Conservation (phyloP, 2,888 invertebrate species). For the Corbicula japonica region DNA sequence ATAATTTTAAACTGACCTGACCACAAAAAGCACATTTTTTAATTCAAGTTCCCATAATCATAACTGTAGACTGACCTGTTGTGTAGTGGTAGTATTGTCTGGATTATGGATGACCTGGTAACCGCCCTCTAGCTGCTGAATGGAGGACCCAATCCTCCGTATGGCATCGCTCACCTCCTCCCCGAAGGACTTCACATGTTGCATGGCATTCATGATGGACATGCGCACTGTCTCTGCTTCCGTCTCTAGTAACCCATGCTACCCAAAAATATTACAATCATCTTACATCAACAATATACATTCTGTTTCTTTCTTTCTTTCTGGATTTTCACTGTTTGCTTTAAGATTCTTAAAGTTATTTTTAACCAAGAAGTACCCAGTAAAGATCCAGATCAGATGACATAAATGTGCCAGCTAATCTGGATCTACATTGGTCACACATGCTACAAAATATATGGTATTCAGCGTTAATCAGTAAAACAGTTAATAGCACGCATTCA, state of each 20-base stretch:
- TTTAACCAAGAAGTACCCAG: too few relatives aligned
- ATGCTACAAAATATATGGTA: too few relatives aligned
- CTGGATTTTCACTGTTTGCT: too few relatives aligned
- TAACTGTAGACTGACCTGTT: constrained; percentile 38
- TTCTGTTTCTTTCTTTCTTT: too few relatives aligned
- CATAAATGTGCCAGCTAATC: too few relatives aligned
- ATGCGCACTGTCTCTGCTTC: constrained; percentile 89
- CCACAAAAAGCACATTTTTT: background rate
- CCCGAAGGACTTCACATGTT: constrained; percentile 88
- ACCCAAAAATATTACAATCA: constrained; percentile 10
- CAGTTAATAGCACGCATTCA: too few relatives aligned
- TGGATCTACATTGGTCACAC: too few relatives aligned
- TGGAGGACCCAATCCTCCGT: constrained; percentile 87
- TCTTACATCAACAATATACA: background rate
- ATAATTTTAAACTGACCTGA: too few relatives aligned
- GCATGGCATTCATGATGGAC: constrained; percentile 87
- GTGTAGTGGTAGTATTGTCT: constrained; percentile 69
- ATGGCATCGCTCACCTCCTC: constrained; percentile 88
- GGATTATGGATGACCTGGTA: constrained; percentile 73
- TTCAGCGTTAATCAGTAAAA: too few relatives aligned
- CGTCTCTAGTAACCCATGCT: constrained; percentile 88
- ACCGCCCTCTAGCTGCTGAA: constrained; percentile 86
- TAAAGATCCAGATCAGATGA: too few relatives aligned
- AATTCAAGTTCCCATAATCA: background rate
- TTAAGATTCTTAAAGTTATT: too few relatives aligned